Evolutionary conservation across 2,113 vertebrate genomes (phyloP).

Genomic region (rabbit (Oryctolagus cuniculus)): mOryCun1.1 NC_091437.1:51184501-51185000

Average conservation of each 20-base stretch:
- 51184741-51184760: neutral
- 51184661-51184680: neutral
- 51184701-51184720: neutral
- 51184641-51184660: neutral
- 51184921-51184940: constrained; percentile 27
- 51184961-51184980: constrained; percentile 40
- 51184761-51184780: neutral
- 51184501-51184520: neutral
- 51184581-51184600: neutral
- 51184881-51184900: rapidly evolving
- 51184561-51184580: neutral
- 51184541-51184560: neutral
- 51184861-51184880: neutral
- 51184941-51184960: neutral
- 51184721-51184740: neutral
- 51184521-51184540: neutral
- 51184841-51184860: neutral
- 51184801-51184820: neutral
- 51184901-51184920: constrained; percentile 2
- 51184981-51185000: neutral
- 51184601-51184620: neutral
- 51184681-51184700: neutral
- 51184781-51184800: neutral
- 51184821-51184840: neutral
- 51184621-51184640: neutral